Evolutionary conservation across 2,888 invertebrate genomes (phyloP), one percentile per base, ranked within the genome.

Genomic region (Temnothorax rugatulus): DNA sequence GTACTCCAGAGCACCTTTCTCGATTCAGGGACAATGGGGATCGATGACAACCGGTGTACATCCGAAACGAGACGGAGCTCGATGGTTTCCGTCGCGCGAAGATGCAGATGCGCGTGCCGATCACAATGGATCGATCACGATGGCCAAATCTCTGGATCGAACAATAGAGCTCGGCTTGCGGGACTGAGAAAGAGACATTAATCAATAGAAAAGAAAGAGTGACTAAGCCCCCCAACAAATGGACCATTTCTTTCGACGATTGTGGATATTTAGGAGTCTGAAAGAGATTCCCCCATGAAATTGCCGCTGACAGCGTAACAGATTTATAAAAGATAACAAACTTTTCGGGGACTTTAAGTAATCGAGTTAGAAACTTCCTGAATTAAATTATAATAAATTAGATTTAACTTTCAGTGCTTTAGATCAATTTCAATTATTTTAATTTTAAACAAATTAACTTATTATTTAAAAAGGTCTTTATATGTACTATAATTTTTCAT

Each of bases 31-130:
- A 89, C 89, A 82, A 85, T 59, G 25, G 54, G 59, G 83, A 87
- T 90, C 87, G 87, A 90, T 87, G 90, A 87, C 89, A 86, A 86
- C 85, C 84, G 86, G 89, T 87, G 84, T 71, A 81, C 54, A 83
- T 86, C 83, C 75, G 83, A 87, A 84, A 79, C 82, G 73, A 75
- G 84, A 74, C 38, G 69, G 69, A 82, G 82, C 61, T 38, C 41
- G 44, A 52, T n/a, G 4, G 57, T 63, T 89, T 88, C 84, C 82
- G 63, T 61, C 71, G 52, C 63, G 52, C 25, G 41, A 5, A 68
- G 73, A 61, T 69, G 82, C 90, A 90, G 89, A 88, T 88, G 88
- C 57, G 82, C 90, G 90, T 90, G 90, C 89, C 86, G 50, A 29
- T 73, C 61, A 90, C 90, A 90, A 90, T 89, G 74, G 63, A 61